These are phyloP conservation scores for Rotaria sp. DNA, from an alignment of 2,888 invertebrate species.

Conservation along the genomic window DNA sequence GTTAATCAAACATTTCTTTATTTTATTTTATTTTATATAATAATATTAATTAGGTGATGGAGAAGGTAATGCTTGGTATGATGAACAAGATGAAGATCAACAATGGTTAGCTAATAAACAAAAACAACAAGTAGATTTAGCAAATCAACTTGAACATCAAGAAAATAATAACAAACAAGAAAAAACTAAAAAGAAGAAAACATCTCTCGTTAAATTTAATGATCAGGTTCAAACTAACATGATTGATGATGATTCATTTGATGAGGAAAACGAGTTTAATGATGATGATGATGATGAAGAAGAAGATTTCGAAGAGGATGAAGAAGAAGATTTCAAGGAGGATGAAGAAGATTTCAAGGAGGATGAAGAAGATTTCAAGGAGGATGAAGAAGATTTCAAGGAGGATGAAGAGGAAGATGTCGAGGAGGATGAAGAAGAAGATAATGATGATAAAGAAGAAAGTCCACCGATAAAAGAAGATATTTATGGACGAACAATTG, in stretches of 20 bases:
- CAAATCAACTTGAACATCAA: neutral
- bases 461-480: constrained; percentile 66
- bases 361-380: constrained; percentile 33
- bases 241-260: constrained; percentile 42
- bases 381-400: constrained; percentile 13
- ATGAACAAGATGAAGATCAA: constrained; percentile 41
- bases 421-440: constrained; percentile 23
- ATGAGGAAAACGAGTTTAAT: constrained; percentile 42
- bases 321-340: neutral
- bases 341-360: constrained; percentile 34
- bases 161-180: constrained; percentile 44
- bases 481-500: constrained; percentile 80
- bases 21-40: neutral
- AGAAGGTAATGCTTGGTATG: constrained; percentile 33
- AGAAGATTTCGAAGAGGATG: constrained; percentile 40
- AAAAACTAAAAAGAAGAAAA: neutral
- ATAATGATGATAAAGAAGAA: constrained; percentile 21
- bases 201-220: constrained; percentile 37
- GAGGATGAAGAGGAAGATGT: constrained; percentile 15
- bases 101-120: constrained; percentile 42
- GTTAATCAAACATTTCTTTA: neutral
- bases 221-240: constrained; percentile 43
- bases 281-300: constrained; percentile 41
- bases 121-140: constrained; percentile 40
- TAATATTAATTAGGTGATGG: neutral